These are phyloP conservation scores for Phragmatobia fuliginosa DNA, from an alignment of 2,888 invertebrate species.

Conservation along the genomic window DNA sequence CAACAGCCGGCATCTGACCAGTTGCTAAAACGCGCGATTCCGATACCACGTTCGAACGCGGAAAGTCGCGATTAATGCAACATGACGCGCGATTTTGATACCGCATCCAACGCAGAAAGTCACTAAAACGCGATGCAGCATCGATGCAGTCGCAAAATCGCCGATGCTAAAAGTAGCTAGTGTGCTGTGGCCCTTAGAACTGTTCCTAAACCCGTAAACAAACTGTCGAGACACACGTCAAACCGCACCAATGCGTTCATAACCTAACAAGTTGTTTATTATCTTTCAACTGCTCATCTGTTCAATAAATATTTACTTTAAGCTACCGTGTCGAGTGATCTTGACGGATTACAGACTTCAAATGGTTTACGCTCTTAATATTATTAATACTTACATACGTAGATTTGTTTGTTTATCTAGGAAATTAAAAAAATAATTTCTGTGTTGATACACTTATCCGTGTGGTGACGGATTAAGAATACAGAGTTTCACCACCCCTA, in stretches of 20 bases:
- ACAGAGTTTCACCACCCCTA: too few relatives aligned
- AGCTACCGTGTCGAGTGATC: slow-evolving; percentile 24
- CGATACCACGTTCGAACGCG: too few relatives aligned
- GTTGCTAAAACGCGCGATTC: too few relatives aligned
- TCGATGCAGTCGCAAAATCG: too few relatives aligned
- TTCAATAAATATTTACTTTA: slow-evolving; percentile 38
- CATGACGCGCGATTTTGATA: too few relatives aligned
- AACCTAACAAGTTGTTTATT: slow-evolving; percentile 28
- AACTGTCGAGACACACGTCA: slow-evolving; percentile 33
- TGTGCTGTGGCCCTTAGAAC: too few relatives aligned
- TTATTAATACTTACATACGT: not conserved
- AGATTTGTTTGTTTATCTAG: slow-evolving; percentile 5
- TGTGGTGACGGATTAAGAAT: too few relatives aligned
- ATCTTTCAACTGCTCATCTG: slow-evolving; percentile 31
- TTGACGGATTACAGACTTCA: slow-evolving; percentile 23
- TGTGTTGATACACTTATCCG: not conserved
- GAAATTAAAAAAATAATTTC: not conserved
- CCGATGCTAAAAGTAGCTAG: too few relatives aligned
- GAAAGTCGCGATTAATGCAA: too few relatives aligned
- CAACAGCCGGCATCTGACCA: too few relatives aligned
- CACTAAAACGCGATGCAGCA: too few relatives aligned
- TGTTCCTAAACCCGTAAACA: slow-evolving; percentile 27
- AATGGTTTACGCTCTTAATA: not conserved
- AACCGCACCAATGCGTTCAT: slow-evolving; percentile 36
- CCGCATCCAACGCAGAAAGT: too few relatives aligned